phyloP scores from a whole-genome alignment of 2,888 invertebrate genomes.

The Drosophila limbata region DNA sequence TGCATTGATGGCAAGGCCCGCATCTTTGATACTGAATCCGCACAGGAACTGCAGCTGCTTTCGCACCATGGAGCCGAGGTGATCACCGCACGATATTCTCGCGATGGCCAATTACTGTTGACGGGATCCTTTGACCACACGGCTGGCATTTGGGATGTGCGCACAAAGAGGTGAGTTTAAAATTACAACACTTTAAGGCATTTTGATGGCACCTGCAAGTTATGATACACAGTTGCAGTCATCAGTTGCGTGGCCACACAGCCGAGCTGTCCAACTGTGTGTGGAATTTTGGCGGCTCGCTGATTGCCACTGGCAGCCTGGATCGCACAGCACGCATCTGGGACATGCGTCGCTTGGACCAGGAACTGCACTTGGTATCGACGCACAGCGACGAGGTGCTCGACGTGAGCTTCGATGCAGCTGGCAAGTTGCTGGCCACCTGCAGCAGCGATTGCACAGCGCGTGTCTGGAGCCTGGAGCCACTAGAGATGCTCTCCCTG shows the following conservation, averaged over 20 bases:
- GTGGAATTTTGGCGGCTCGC: slow-evolving; percentile 89
- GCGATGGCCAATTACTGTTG: slow-evolving; percentile 89
- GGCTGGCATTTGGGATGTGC: slow-evolving; percentile 91
- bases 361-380: slow-evolving; percentile 87
- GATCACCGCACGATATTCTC: slow-evolving; percentile 90
- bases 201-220: background rate
- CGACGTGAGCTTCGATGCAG: slow-evolving; percentile 91
- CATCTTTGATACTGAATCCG: slow-evolving; percentile 89
- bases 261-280: slow-evolving; percentile 90
- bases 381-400: slow-evolving; percentile 90
- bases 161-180: slow-evolving; percentile 87
- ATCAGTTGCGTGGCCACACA: slow-evolving; percentile 88
- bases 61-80: slow-evolving; percentile 91
- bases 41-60: slow-evolving; percentile 88
- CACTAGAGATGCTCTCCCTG: slow-evolving; percentile 85
- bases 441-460: slow-evolving; percentile 92
- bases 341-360: slow-evolving; percentile 87
- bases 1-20: slow-evolving; percentile 92
- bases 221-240: slow-evolving; percentile 86
- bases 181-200: background rate
- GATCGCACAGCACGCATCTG: slow-evolving; percentile 90
- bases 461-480: slow-evolving; percentile 87
- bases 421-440: slow-evolving; percentile 90
- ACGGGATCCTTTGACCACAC: slow-evolving; percentile 93
- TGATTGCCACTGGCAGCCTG: slow-evolving; percentile 90